Evolutionary conservation across 2,113 vertebrate genomes (phyloP), one percentile per base, ranked within the genome.

Genomic region (Pseudois nayaur): DNA sequence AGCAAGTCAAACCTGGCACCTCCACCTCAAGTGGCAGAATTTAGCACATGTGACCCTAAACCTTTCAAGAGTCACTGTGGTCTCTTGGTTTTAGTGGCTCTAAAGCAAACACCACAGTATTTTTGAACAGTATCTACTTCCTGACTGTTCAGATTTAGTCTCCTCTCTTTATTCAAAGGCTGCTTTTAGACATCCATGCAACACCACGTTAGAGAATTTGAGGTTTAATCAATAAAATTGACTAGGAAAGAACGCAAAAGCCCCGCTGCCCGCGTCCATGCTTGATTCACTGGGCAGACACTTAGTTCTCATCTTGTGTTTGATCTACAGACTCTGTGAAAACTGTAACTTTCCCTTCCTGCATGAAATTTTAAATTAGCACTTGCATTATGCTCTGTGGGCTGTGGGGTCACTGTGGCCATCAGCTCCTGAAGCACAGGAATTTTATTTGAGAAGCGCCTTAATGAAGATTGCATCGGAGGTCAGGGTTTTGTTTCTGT

Each of bases 301-400:
- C 43, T 86, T 48, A 57, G 54, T 60, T 94, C 92, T 97, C 48
- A 0, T 83, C 92, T 93, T 74, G 25, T 14, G 5, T 93, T 74
- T 97, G 90, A 98, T 98, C 96, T 57, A 10, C 55, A 95, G 25
- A 23, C 55, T 92, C 89, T 95, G 12, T 83, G 31, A 59, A 98
- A 96, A 16, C 5, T 15, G 45, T 76, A 97, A 94, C 33, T 98
- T 96, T 91, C 27, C 11, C 90, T 54, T 82, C 71, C 94, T 94
- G 27, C 50, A 78, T 94, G 71, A 96, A 91, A 98, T 96, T 98
- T 98, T 96, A 98, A 98, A 98, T 98, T 95, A 71, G 8, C 43
- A 4, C 97, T 87, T 85, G 15, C 15, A 29, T 67, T 78, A 11
- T 78, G 82, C 82, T 94, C 95, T 95, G 50, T 64, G 43, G 45